Evolutionary conservation across 2,888 invertebrate species (phyloP).

Genomic region (Lathronympha strigana): DNA sequence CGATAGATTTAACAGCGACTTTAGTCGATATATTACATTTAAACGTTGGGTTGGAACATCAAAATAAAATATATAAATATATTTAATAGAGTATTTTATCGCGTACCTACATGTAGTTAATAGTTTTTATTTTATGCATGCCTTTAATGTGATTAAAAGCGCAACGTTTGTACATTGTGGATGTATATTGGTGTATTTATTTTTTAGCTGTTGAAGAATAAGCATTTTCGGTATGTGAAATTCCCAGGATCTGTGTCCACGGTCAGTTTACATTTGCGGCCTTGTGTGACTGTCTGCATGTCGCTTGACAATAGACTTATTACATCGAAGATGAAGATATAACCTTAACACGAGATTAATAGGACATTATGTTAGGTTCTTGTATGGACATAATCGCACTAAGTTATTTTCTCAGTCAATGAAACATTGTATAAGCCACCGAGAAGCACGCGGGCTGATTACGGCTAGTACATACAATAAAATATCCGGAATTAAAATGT

Average conservation of each 20-base stretch:
- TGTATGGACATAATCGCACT: too few species aligned
- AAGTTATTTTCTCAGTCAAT: too few species aligned
- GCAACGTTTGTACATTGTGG: constrained; percentile 59
- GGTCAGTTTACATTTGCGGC: constrained; percentile 77
- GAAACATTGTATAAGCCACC: too few species aligned
- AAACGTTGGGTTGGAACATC: constrained; percentile 14
- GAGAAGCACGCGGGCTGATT: too few species aligned
- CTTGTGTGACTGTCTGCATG: constrained; percentile 76
- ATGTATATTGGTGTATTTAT: constrained; percentile 83
- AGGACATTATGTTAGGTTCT: too few species aligned
- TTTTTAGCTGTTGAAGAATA: constrained; percentile 84
- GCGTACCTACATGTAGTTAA: constrained; percentile 25
- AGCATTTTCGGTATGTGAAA: constrained; percentile 84
- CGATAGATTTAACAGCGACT: not conserved
- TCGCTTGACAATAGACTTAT: constrained; percentile 54
- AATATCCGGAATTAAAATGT: too few species aligned
- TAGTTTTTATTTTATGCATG: constrained; percentile 34
- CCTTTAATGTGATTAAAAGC: constrained; percentile 42
- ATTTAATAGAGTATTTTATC: constrained; percentile 14
- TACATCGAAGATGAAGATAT: constrained; percentile 37
- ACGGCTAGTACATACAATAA: too few species aligned
- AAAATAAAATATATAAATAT: constrained; percentile 1
- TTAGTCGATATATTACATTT: constrained; percentile 5
- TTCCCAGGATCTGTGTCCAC: constrained; percentile 81
- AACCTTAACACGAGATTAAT: not conserved